These are phyloP conservation scores for Pao palembangensis DNA, from an alignment of 2,113 vertebrate genomes.

Conservation along the genomic window DNA sequence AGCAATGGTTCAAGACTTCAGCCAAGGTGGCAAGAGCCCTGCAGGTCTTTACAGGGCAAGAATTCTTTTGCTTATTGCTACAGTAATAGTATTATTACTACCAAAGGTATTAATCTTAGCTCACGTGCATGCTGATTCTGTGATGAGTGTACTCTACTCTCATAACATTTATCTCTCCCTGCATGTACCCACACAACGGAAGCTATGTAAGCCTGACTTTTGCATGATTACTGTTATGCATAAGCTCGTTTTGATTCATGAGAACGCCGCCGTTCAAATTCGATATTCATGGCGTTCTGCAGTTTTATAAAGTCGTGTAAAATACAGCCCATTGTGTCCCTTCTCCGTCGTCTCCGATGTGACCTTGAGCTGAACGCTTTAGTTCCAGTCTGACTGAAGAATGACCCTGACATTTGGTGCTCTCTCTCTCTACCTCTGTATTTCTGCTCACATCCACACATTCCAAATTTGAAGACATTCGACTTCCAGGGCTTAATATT, in stretches of 20 bases:
- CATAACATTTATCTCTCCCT: neutral
- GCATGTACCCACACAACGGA: neutral
- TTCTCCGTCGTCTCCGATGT: conserved; percentile 12
- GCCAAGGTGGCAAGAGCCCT: too few species aligned
- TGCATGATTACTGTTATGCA: conserved; percentile 1
- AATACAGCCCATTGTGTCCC: neutral
- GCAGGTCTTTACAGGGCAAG: too few species aligned
- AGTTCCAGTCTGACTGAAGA: neutral
- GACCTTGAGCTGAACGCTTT: conserved; percentile 25
- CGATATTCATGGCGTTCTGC: neutral
- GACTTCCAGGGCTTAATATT: too few species aligned
- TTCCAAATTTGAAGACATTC: too few species aligned
- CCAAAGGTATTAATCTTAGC: neutral
- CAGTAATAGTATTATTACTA: too few species aligned
- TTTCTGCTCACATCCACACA: too few species aligned
- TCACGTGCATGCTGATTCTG: neutral
- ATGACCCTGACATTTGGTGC: too few species aligned
- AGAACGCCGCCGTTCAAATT: neutral
- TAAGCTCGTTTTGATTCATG: conserved; percentile 1
- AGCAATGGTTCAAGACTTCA: too few species aligned
- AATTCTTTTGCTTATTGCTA: too few species aligned
- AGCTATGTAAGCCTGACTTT: neutral
- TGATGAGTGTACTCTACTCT: neutral
- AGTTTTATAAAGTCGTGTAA: neutral
- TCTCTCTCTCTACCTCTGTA: too few species aligned